Evolutionary conservation across 2,113 vertebrate species (phyloP), one percentile per base, ranked within the genome.

Genomic region (Phyllostomus discolor): DNA sequence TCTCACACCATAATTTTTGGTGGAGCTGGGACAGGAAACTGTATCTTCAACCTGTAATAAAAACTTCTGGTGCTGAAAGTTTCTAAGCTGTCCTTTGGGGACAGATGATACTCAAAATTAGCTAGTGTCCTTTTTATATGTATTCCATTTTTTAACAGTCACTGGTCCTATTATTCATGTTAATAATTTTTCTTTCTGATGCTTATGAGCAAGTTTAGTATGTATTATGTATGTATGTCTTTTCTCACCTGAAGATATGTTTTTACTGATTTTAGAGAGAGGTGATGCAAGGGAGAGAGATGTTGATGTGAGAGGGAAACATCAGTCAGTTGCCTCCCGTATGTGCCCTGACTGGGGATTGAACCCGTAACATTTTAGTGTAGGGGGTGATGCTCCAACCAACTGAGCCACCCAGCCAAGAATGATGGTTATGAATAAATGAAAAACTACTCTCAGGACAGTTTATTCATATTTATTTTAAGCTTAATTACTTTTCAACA

Each of bases 381-480:
- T 31, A 64, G 11, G 28, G 28, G 28, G 24, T 31, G 12, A 31
- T 31, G 26, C 28, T 64, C 28, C 62, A 31, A 31, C 62, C 28
- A 15, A 31, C 26, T 64, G 28, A 64, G 62, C 62, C 11, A 14
- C 28, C 62, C 4, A 31, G 28, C 28, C 28, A 15, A 28, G 62
- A 31, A 20, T 57, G 48, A 76, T 89, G 38, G 5, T 82, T 78
- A 62, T 43, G 52, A 87, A 52, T 26, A 85, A 64, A 64, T 64
- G 31, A 41, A 78, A 95, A 94, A 46, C 12, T 66, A 33, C 16
- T 72, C 17, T 67, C 19, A 83, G 69, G 43, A 84, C 7, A 88
- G 10, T 75, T 89, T 78, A 95, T 93, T 81, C 10, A 41, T 84
- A 62, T 22, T 20, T 35, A 41, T 96, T 96, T 94, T 52, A 88